Conservation (phyloP, 2,888 invertebrate genomes). For the Ectemnius cavifrons region DNA sequence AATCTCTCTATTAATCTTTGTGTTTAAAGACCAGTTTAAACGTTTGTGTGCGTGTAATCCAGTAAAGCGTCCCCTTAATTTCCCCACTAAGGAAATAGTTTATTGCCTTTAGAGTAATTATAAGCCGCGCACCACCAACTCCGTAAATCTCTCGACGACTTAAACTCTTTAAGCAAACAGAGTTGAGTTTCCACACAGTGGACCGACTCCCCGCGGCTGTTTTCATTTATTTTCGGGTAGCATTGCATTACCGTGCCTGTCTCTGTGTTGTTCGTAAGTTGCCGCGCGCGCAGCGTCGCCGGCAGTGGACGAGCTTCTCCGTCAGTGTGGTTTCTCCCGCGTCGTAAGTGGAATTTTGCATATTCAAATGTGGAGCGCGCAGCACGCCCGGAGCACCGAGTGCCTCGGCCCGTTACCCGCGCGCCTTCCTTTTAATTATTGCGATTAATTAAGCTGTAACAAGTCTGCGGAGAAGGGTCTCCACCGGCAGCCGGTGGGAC, state of each 20-base stretch:
- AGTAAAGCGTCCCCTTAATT: too few relatives aligned
- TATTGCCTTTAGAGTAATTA: too few relatives aligned
- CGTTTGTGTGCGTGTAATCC: too few relatives aligned
- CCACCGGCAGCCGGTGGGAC: conserved; percentile 24
- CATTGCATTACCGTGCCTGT: not conserved
- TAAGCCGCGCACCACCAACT: too few relatives aligned
- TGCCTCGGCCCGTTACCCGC: conserved; percentile 52
- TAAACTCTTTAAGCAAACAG: too few relatives aligned
- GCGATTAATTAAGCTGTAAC: conserved; percentile 75
- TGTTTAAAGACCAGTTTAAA: too few relatives aligned
- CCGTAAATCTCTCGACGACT: too few relatives aligned
- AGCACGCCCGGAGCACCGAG: conserved; percentile 58
- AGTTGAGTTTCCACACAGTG: too few relatives aligned
- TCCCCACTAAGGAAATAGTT: too few relatives aligned
- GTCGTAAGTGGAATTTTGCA: conserved; percentile 65
- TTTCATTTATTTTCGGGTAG: not conserved
- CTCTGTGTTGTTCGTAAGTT: conserved; percentile 12
- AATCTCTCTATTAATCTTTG: too few relatives aligned
- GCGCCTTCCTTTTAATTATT: conserved; percentile 74
- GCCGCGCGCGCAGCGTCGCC: not conserved
- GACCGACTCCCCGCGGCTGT: too few relatives aligned
- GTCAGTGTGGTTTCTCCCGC: conserved; percentile 1
- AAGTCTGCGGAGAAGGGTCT: conserved; percentile 59
- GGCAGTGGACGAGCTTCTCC: conserved; percentile 3
- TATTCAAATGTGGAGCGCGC: conserved; percentile 68